Base-by-base conservation (phyloP, 2,888 invertebrate species). In the Sialis lutaria region DNA sequence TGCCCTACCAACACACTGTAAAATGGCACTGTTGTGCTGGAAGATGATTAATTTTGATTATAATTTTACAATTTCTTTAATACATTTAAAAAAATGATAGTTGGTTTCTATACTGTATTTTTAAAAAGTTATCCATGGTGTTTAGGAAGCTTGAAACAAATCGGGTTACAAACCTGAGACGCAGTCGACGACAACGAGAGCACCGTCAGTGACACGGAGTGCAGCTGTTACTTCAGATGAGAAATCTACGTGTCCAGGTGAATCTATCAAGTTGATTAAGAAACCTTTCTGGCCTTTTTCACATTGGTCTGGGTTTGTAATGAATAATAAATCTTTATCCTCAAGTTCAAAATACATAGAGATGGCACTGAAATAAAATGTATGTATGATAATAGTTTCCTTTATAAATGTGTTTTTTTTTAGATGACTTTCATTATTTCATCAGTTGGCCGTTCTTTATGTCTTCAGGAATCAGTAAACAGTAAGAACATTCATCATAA, bases 181-280 rank as follows among this genome's bases (percentile, higher is more conserved):
- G 70, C 98, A 98, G 69, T 99, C 98, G 6, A 99, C 98, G 45
- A 99, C 98, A 47, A 99, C 98, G 51, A 99, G 81, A 59, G 98
- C 98, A 65, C 98, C 98, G 69, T 99, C 98, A 62, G 98, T 99
- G 44, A 99, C 98, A 75, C 98, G 92, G 54, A 99, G 85, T 57
- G 98, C 98, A 60, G 98, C 98, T 47, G 98, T 99, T 55, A 99
- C 98, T 73, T 99, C 97, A 54, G 93, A 95, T 4, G 97, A 97
- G 75, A 99, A 99, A 72, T 99, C 98, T 63, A 99, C 98, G 85
- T 99, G 98, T 55, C 98, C 98, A 56, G 98, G 98, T 13, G 98
- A 98, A 71, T 99, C 98, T 59, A 99, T 99, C 69, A 99, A 73
- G 69, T 99, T 99, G 74, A 99, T 98, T 69, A 99, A 85, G 79